Conservation (phyloP, 2,113 vertebrate species). For the Otocyon megalotis region DNA sequence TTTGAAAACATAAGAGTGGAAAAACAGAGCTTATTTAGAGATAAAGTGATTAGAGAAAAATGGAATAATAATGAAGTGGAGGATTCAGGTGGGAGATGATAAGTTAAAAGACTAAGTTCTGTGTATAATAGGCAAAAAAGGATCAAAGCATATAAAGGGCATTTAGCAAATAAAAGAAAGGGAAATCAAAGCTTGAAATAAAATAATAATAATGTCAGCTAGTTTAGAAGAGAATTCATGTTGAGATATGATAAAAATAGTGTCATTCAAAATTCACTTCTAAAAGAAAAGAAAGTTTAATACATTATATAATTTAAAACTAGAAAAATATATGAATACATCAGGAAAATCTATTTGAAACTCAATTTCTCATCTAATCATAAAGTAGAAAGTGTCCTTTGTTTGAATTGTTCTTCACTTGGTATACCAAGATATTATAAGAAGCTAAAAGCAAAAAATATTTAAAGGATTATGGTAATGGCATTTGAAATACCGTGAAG, state of each 20-base stretch:
- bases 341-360: conserved; percentile 63
- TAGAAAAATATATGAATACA: conserved; percentile 50
- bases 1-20: not conserved
- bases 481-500: conserved; percentile 68
- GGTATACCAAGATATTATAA: conserved; percentile 66
- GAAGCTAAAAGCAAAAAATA: conserved; percentile 72
- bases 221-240: conserved; percentile 46
- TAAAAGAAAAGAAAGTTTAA: conserved; percentile 61
- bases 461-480: conserved; percentile 79
- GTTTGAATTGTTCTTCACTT: conserved; percentile 70
- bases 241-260: conserved; percentile 66
- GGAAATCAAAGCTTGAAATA: conserved; percentile 69
- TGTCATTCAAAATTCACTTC: conserved; percentile 57
- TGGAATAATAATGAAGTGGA: conserved; percentile 39
- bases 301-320: conserved; percentile 45
- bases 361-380: conserved; percentile 69
- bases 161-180: conserved; percentile 61
- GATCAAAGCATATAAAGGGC: conserved; percentile 10
- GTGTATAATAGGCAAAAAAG: conserved; percentile 29
- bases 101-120: conserved; percentile 48
- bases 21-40: conserved; percentile 19
- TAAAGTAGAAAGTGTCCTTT: conserved; percentile 66
- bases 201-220: conserved; percentile 52
- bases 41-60: conserved; percentile 54
- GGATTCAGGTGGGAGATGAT: not conserved